Conservation (phyloP, 2,797 vertebrate species). For the Chelon auratus region DNA sequence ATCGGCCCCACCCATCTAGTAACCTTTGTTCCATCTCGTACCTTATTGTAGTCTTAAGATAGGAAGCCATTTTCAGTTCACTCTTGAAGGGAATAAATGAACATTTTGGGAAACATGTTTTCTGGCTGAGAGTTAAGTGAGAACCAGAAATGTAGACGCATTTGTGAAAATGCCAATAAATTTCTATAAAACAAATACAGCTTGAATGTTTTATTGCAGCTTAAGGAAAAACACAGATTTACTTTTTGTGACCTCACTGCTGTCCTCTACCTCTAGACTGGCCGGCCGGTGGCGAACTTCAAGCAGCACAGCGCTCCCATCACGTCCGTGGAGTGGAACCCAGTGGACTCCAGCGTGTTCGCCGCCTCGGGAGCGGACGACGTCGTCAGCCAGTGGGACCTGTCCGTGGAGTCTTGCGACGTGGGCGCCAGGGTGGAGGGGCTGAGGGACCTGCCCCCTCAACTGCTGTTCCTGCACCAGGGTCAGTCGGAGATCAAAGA, state of each 20-base stretch:
- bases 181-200: background rate
- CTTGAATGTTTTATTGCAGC: background rate
- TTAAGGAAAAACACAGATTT: background rate
- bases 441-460: constrained; percentile 88
- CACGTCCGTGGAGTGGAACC: constrained; percentile 94
- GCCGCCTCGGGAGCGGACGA: constrained; percentile 91
- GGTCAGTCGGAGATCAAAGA: constrained; percentile 94
- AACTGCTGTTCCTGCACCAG: constrained; percentile 94
- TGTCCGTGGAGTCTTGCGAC: constrained; percentile 91
- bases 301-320: constrained; percentile 92
- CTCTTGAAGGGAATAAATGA: background rate
- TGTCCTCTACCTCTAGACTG: constrained; percentile 76
- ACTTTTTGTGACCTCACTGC: background rate
- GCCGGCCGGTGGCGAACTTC: constrained; percentile 89
- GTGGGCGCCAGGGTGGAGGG: constrained; percentile 79
- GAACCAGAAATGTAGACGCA: too few species aligned
- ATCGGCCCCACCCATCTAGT: constrained; percentile 9
- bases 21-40: constrained; percentile 24
- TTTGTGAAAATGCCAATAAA: background rate
- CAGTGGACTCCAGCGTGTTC: constrained; percentile 90
- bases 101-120: background rate
- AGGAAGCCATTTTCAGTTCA: background rate
- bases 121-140: background rate
- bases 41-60: background rate
- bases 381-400: constrained; percentile 93